Evolutionary conservation across 92 coral and sea anemone species (phyloP).

Genomic region (Zoanthus sansibaricus): DNA sequence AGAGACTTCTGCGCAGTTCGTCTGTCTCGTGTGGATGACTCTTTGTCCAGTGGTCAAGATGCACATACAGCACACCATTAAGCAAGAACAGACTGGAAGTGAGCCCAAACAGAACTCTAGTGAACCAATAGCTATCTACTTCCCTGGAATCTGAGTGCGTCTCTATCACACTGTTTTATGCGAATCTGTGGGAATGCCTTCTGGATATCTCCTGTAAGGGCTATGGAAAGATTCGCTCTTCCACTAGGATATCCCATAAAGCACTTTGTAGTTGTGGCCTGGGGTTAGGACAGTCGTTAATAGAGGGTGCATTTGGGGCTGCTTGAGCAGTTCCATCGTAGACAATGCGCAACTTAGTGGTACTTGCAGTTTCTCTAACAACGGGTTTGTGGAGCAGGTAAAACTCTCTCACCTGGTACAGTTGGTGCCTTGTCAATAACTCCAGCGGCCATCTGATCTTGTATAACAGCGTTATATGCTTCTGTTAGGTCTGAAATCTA

Average conservation of each 20-base stretch:
- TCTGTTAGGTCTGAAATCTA: too few species aligned
- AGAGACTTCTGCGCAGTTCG: too few species aligned
- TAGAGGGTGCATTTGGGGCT: not conserved
- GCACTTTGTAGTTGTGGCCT: not conserved
- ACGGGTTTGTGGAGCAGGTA: not conserved
- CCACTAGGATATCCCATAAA: not conserved
- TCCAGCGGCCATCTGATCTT: too few species aligned
- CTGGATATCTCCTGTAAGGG: slow-evolving; percentile 9
- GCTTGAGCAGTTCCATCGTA: not conserved
- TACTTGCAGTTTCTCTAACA: not conserved
- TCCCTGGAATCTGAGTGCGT: not conserved
- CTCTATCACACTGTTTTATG: not conserved
- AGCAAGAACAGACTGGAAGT: not conserved
- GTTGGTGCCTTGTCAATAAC: too few species aligned
- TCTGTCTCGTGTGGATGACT: not conserved
- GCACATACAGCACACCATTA: not conserved
- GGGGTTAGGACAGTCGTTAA: not conserved
- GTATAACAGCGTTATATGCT: too few species aligned
- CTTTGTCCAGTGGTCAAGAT: slow-evolving; percentile 3
- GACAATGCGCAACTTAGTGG: too few species aligned
- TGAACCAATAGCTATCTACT: not conserved
- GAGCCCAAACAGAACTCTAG: not conserved
- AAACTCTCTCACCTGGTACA: too few species aligned
- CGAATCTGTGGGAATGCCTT: not conserved
- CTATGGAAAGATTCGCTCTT: not conserved